Evolutionary conservation across 2,113 vertebrate genomes (phyloP).

Genomic region (Pygoscelis adeliae): DNA sequence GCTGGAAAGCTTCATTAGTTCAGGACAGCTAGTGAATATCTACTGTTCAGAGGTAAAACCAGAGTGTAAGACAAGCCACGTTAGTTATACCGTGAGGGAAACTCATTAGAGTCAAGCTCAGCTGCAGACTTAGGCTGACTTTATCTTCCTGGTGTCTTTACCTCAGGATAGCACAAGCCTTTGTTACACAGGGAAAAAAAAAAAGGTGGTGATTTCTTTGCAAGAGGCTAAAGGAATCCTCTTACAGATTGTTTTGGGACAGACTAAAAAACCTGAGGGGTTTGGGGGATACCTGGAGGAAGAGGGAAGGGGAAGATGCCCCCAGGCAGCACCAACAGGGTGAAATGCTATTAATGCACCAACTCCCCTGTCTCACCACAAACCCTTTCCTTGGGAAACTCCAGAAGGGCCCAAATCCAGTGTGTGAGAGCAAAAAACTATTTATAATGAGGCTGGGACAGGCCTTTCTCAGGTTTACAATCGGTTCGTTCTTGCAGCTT

Average conservation of each 20-base stretch:
- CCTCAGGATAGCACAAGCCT: not conserved
- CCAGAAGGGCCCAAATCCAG: not conserved
- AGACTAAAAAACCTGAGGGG: not conserved
- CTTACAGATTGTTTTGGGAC: not conserved
- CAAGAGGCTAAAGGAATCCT: not conserved
- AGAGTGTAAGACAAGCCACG: not conserved
- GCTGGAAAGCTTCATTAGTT: constrained; percentile 49
- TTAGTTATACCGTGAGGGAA: not conserved
- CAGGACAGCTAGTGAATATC: constrained; percentile 9
- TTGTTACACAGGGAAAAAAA: not conserved
- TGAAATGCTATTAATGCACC: not conserved
- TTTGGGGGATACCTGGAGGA: not conserved
- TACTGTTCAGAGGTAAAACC: constrained; percentile 8
- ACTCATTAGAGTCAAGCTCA: not conserved
- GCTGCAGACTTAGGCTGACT: not conserved
- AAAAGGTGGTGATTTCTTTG: not conserved
- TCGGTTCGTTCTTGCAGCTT: not conserved
- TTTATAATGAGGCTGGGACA: not conserved
- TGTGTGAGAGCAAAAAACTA: not conserved
- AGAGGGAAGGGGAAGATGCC: not conserved
- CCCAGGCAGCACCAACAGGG: not conserved
- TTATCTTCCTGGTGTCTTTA: not conserved
- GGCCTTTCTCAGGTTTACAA: not conserved
- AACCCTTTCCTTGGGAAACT: not conserved
- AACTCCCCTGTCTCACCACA: not conserved